Evolutionary conservation across 35 echinoderm and acorn worm species (phyloP).

Genomic region (Apostichopus japonicus): DNA sequence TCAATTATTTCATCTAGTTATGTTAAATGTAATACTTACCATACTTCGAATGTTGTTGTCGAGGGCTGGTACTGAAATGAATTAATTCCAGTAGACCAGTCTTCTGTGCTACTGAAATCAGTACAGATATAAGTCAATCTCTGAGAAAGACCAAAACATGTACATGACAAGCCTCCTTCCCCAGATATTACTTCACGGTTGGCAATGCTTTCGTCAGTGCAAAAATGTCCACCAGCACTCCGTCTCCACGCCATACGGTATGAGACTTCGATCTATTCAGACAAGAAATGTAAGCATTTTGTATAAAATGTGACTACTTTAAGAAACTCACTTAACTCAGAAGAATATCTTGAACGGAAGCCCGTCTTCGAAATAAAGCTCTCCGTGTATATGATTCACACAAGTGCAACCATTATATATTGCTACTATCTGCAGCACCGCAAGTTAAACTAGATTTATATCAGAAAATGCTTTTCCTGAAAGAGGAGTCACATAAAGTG

Average conservation of each 20-base stretch:
- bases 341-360: too few species aligned
- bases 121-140: background rate
- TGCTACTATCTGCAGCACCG: too few species aligned
- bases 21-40: background rate
- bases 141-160: background rate
- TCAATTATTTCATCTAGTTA: too few species aligned
- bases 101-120: background rate
- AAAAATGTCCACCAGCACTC: background rate
- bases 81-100: slow-evolving; percentile 22
- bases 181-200: background rate
- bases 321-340: too few species aligned
- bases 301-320: too few species aligned
- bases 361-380: too few species aligned
- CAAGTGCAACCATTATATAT: too few species aligned
- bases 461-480: too few species aligned
- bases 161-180: slow-evolving; percentile 1
- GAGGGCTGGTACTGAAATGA: background rate
- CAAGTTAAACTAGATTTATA: too few species aligned
- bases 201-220: background rate
- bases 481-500: too few species aligned
- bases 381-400: too few species aligned
- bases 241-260: slow-evolving; percentile 13
- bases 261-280: background rate
- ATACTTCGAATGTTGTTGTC: background rate
- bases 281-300: too few species aligned